Evolutionary conservation across 2,113 vertebrate species (phyloP).

Genomic region (Hemicordylus capensis): DNA sequence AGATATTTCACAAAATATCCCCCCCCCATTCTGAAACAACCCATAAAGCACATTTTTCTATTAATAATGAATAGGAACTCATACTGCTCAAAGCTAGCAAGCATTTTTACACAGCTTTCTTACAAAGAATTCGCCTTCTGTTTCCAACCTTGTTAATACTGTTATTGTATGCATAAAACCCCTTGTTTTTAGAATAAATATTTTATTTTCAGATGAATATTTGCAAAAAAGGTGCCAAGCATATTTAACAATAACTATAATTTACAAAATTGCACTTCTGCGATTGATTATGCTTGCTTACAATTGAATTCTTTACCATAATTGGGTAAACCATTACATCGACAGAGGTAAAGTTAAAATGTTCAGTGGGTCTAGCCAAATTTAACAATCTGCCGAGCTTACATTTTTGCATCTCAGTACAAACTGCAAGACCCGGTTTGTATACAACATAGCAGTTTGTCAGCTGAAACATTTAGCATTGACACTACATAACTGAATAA

Average conservation of each 20-base stretch:
- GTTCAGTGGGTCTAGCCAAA: background rate
- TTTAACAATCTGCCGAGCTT: background rate
- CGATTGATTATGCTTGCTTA: background rate
- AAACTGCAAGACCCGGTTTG: background rate
- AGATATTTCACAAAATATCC: fast-evolving
- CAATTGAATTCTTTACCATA: background rate
- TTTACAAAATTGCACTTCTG: background rate
- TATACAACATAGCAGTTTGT: background rate
- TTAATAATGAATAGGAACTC: background rate
- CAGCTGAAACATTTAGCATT: background rate
- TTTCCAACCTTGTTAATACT: background rate
- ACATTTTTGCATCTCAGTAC: background rate
- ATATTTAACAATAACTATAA: background rate
- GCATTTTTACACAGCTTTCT: background rate
- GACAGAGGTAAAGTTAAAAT: background rate
- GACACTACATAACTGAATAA: background rate
- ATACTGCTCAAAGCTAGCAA: constrained; percentile 14
- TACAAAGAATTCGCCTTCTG: background rate
- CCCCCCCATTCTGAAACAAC: background rate
- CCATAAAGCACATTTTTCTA: background rate
- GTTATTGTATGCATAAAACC: background rate
- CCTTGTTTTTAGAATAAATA: constrained; percentile 14
- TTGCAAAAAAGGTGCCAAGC: background rate
- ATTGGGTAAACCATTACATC: background rate
- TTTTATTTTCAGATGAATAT: background rate